Percentiles rank a stretch among this genome's conserved stretches.
Conservation (phyloP, 2,797 vertebrate genomes). For the Nyctibius grandis region DNA sequence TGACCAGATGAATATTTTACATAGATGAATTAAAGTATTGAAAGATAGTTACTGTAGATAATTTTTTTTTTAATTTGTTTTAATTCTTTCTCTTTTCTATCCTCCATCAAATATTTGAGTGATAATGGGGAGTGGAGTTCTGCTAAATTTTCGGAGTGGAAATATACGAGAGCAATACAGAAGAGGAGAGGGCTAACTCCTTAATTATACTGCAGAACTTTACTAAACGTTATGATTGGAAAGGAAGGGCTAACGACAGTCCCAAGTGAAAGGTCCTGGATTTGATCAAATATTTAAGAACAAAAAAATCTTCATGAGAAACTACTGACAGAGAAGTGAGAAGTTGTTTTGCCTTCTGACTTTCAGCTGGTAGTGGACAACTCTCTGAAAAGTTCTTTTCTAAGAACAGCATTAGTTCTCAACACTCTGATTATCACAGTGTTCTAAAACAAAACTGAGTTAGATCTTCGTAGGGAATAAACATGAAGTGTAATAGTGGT, state of each 20-base stretch:
- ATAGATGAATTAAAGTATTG: neutral
- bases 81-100: neutral
- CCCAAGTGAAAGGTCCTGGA: neutral
- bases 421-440: neutral
- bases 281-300: neutral
- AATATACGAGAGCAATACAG: neutral
- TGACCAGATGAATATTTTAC: neutral
- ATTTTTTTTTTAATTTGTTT: neutral
- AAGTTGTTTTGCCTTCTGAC: neutral
- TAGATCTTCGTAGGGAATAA: neutral
- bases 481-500: neutral
- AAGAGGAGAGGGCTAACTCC: neutral
- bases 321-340: neutral
- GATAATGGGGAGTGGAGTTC: neutral
- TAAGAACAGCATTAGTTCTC: neutral
- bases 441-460: neutral
- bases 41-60: neutral
- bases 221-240: neutral
- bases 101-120: neutral
- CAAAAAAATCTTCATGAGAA: neutral
- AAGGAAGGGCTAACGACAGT: neutral
- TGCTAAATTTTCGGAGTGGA: neutral
- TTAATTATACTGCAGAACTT: neutral
- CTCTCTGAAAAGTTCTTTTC: neutral
- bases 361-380: neutral